Percentiles rank a stretch among this genome's conserved stretches.
These are phyloP conservation scores for Suncus etruscus DNA, from an alignment of 2,113 vertebrate genomes.

Conservation along the genomic window DNA sequence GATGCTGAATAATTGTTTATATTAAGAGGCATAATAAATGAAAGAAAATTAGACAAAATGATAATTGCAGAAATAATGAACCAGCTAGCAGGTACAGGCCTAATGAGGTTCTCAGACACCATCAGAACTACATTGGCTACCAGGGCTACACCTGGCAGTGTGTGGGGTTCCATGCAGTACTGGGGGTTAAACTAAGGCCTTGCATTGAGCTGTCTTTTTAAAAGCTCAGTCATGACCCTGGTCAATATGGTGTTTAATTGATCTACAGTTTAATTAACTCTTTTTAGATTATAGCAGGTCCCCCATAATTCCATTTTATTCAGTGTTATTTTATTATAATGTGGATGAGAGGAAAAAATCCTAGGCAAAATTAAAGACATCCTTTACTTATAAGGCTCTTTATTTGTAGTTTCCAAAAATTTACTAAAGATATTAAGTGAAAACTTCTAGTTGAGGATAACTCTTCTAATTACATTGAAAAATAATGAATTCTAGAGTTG, in stretches of 20 bases:
- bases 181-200: too few species aligned
- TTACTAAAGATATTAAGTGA: background rate
- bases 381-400: background rate
- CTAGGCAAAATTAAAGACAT: background rate
- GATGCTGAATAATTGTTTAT: slow-evolving; percentile 45
- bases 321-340: background rate
- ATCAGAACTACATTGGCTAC: too few species aligned
- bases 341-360: background rate
- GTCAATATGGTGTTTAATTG: slow-evolving; percentile 4
- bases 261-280: background rate
- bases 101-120: too few species aligned
- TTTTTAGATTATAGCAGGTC: background rate
- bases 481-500: too few species aligned
- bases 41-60: slow-evolving; percentile 50
- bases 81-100: too few species aligned
- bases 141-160: too few species aligned
- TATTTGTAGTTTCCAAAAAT: background rate
- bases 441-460: too few species aligned
- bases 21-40: slow-evolving; percentile 31
- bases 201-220: too few species aligned
- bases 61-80: background rate
- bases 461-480: too few species aligned
- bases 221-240: too few species aligned
- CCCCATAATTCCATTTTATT: background rate
- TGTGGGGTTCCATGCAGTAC: too few species aligned